These are phyloP conservation scores for Lepidurus packardi DNA, from an alignment of 1,140 invertebrate genomes.

Conservation along the genomic window DNA sequence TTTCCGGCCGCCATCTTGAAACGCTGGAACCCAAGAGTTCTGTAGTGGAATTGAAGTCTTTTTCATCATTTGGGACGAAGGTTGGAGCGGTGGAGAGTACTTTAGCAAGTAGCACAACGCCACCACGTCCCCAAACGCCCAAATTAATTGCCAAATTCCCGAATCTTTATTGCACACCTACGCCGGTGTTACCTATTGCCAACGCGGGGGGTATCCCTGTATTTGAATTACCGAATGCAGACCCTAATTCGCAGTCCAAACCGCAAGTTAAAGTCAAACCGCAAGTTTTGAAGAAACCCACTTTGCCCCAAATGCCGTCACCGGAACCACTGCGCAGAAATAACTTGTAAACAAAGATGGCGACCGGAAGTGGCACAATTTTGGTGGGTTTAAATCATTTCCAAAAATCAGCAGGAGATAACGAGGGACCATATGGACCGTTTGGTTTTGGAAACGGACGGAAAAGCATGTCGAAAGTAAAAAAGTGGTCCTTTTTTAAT, in stretches of 20 bases:
- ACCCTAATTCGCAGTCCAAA: slow-evolving; percentile 47
- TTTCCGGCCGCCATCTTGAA: neutral
- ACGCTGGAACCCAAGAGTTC: slow-evolving; percentile 27
- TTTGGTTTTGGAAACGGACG: slow-evolving; percentile 1
- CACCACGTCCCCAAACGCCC: slow-evolving; percentile 49
- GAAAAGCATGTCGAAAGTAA: neutral
- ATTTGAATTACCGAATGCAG: slow-evolving; percentile 43
- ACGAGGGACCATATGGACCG: slow-evolving; percentile 6
- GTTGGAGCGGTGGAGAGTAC: neutral
- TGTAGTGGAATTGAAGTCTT: slow-evolving; percentile 36
- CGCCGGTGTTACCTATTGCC: slow-evolving; percentile 48
- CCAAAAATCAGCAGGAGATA: neutral
- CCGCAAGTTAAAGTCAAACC: slow-evolving; percentile 67
- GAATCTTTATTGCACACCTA: slow-evolving; percentile 30
- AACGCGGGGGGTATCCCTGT: slow-evolving; percentile 46
- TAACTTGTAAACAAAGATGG: neutral
- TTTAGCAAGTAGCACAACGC: slow-evolving; percentile 39
- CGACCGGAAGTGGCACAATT: neutral
- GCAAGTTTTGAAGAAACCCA: slow-evolving; percentile 62
- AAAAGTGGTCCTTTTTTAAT: neutral
- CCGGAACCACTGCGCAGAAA: slow-evolving; percentile 26
- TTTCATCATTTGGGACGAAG: neutral
- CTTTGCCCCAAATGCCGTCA: slow-evolving; percentile 45
- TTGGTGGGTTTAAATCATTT: neutral
- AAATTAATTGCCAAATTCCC: slow-evolving; percentile 28